A percentile compares a stretch with the other conserved stretches of the same genome.
Conservation (phyloP, 2,797 vertebrate genomes). For the Nasua narica region DNA sequence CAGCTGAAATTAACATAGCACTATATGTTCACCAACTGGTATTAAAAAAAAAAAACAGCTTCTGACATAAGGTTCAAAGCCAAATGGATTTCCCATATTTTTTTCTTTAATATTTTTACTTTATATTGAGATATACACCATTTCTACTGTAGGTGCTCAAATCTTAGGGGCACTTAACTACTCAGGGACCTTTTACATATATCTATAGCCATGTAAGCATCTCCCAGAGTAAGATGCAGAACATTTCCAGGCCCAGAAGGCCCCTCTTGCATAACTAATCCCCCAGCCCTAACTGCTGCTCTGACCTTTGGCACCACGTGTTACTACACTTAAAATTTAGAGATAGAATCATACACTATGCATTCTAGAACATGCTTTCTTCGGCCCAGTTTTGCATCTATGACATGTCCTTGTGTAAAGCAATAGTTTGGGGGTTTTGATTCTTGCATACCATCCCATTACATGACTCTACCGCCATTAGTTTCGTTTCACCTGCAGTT, state of each 20-base stretch:
- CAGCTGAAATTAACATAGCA: not conserved
- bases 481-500: not conserved
- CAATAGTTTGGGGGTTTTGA: not conserved
- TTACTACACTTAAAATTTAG: not conserved
- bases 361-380: not conserved
- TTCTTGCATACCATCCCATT: too few species aligned
- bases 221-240: not conserved
- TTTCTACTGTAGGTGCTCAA: not conserved
- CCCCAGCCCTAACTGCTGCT: not conserved
- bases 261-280: not conserved
- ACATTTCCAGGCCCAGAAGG: too few species aligned
- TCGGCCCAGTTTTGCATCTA: accelerated
- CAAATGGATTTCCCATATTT: not conserved
- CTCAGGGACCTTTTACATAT: not conserved
- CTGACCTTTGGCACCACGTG: not conserved
- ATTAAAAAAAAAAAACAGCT: not conserved
- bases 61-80: not conserved
- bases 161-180: not conserved
- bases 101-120: not conserved
- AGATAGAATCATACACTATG: accelerated
- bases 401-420: not conserved
- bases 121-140: not conserved
- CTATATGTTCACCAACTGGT: not conserved
- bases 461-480: accelerated
- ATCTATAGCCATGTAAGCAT: not conserved